These are phyloP conservation scores for Noctua janthina DNA, from an alignment of 2,888 invertebrate genomes.

Conservation along the genomic window DNA sequence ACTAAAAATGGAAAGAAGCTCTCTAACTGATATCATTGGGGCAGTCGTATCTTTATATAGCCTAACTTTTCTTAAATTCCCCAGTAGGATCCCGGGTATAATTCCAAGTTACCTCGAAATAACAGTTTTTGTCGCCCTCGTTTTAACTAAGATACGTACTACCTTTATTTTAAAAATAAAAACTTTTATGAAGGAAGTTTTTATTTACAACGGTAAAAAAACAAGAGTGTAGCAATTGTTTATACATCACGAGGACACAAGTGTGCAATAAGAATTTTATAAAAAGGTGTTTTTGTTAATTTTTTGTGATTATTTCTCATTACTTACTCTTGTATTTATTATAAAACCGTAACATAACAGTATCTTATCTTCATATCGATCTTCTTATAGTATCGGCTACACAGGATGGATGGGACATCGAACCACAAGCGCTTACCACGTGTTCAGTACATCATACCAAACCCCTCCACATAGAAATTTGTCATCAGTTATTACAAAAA, in stretches of 20 bases:
- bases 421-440: background rate
- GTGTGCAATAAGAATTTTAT: background rate
- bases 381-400: background rate
- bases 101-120: slow-evolving; percentile 39
- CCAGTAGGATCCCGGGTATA: slow-evolving; percentile 21
- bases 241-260: background rate
- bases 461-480: too few relatives aligned
- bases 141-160: slow-evolving; percentile 26
- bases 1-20: background rate
- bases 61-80: slow-evolving; percentile 47
- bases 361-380: background rate
- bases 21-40: slow-evolving; percentile 1
- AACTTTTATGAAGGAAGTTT: slow-evolving; percentile 22
- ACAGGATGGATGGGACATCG: background rate
- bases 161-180: slow-evolving; percentile 17
- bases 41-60: slow-evolving; percentile 37
- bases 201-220: slow-evolving; percentile 11
- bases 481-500: background rate
- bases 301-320: background rate
- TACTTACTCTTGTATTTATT: background rate
- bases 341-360: background rate
- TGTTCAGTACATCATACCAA: too few relatives aligned
- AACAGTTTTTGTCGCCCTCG: slow-evolving; percentile 41
- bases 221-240: slow-evolving; percentile 19
- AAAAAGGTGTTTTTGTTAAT: background rate